Conservation (phyloP, 2,113 vertebrate species). For the Hemicordylus capensis region DNA sequence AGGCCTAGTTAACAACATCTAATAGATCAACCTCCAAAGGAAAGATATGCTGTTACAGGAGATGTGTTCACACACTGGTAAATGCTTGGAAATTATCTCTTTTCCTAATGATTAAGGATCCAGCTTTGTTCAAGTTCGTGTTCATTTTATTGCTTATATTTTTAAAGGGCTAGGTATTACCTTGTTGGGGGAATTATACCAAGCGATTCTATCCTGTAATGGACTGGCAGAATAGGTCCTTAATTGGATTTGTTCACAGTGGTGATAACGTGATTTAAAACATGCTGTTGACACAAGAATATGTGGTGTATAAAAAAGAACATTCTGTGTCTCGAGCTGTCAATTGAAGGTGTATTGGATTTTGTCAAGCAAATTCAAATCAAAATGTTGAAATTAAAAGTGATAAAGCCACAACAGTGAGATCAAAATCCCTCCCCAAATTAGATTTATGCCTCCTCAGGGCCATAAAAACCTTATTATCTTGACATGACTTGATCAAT, state of each 20-base stretch:
- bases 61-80: background rate
- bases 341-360: slow-evolving; percentile 68
- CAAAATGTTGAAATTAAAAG: slow-evolving; percentile 75
- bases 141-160: slow-evolving; percentile 52
- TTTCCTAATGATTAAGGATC: slow-evolving; percentile 51
- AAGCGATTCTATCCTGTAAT: slow-evolving; percentile 51
- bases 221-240: slow-evolving; percentile 59
- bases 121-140: slow-evolving; percentile 22
- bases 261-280: slow-evolving; percentile 74
- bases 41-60: background rate
- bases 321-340: slow-evolving; percentile 60
- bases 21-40: background rate
- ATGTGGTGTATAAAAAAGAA: slow-evolving; percentile 32
- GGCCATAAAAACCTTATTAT: slow-evolving; percentile 75
- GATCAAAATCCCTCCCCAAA: slow-evolving; percentile 72
- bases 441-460: slow-evolving; percentile 70
- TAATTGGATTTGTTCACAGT: slow-evolving; percentile 67
- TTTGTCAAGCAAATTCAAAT: slow-evolving; percentile 74
- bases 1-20: too few relatives aligned
- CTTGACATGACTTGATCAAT: slow-evolving; percentile 73
- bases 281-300: slow-evolving; percentile 53
- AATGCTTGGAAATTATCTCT: slow-evolving; percentile 18
- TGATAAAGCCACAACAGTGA: slow-evolving; percentile 68
- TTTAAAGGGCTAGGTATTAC: slow-evolving; percentile 49
- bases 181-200: slow-evolving; percentile 56